Conservation (phyloP, 2,888 invertebrate species). For the Syrista parreyssii region DNA sequence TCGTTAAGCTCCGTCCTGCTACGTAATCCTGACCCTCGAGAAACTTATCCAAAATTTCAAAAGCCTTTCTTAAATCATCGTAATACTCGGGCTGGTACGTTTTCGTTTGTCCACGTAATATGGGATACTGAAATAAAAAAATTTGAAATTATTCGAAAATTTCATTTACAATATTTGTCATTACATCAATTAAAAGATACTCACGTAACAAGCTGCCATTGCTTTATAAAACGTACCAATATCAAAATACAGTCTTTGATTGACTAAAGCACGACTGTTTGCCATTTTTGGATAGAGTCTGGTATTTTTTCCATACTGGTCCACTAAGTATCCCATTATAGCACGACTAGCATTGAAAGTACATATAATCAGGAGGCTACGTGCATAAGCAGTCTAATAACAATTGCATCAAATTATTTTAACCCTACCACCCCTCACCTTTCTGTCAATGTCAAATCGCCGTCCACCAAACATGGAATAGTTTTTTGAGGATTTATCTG, state of each 20-base stretch:
- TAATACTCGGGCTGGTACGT: conserved; percentile 38
- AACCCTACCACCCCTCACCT: conserved; percentile 38
- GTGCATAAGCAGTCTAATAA: neutral
- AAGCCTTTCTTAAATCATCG: conserved; percentile 39
- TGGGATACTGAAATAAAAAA: conserved; percentile 45
- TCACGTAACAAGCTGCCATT: conserved; percentile 66
- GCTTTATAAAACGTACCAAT: conserved; percentile 60
- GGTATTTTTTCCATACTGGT: conserved; percentile 65
- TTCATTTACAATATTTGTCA: neutral
- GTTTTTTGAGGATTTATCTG: conserved; percentile 56
- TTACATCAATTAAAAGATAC: conserved; percentile 51
- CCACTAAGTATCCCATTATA: conserved; percentile 66
- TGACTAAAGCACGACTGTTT: conserved; percentile 62
- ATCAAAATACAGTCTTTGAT: conserved; percentile 65
- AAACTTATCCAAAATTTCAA: conserved; percentile 46
- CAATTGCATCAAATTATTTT: neutral
- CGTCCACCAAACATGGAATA: conserved; percentile 56
- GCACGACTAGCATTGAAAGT: conserved; percentile 61
- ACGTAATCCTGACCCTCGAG: conserved; percentile 56
- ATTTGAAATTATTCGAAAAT: neutral
- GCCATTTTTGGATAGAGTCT: conserved; percentile 65
- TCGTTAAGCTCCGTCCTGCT: conserved; percentile 53
- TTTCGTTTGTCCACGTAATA: conserved; percentile 31
- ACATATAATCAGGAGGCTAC: conserved; percentile 1
- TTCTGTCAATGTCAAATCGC: conserved; percentile 53